Conservation (phyloP, 1,140 invertebrate genomes). For the Triops cancriformis region DNA sequence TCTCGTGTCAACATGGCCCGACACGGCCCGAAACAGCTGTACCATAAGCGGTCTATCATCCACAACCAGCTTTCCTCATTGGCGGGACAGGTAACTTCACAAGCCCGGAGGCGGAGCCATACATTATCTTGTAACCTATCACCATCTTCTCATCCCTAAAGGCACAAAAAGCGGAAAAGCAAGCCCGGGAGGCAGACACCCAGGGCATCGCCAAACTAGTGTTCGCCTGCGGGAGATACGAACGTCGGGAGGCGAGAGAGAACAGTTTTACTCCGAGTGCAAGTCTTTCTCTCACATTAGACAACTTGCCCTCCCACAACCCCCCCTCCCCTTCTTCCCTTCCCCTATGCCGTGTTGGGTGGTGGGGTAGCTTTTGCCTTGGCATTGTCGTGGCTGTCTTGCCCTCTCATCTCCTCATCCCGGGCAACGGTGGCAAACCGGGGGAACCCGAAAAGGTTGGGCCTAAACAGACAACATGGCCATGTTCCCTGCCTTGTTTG, state of each 20-base stretch:
- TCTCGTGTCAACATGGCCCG: constrained; percentile 26
- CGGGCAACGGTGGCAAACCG: not conserved
- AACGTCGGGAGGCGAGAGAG: not conserved
- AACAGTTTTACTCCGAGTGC: not conserved
- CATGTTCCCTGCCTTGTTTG: constrained; percentile 8
- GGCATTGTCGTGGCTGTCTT: constrained; percentile 2
- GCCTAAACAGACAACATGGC: constrained; percentile 12
- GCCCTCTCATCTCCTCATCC: constrained; percentile 12
- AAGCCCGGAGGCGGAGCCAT: constrained; percentile 25
- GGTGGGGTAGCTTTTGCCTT: constrained; percentile 3
- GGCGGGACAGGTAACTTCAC: constrained; percentile 16
- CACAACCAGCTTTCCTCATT: constrained; percentile 23
- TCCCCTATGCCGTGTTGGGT: not conserved
- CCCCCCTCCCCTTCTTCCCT: not conserved
- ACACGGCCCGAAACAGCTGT: constrained; percentile 27
- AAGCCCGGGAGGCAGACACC: not conserved
- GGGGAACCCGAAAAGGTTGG: constrained; percentile 10
- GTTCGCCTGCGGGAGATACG: constrained; percentile 4
- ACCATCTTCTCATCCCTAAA: constrained; percentile 25
- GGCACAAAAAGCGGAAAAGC: constrained; percentile 12
- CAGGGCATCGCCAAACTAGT: not conserved
- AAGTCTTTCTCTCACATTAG: not conserved
- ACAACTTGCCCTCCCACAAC: not conserved
- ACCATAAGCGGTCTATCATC: constrained; percentile 26
- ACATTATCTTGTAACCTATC: constrained; percentile 28